A percentile compares a stretch with the other conserved stretches of the same genome.
Conservation (phyloP, 2,888 invertebrate genomes). For the Thymelicus acteon region DNA sequence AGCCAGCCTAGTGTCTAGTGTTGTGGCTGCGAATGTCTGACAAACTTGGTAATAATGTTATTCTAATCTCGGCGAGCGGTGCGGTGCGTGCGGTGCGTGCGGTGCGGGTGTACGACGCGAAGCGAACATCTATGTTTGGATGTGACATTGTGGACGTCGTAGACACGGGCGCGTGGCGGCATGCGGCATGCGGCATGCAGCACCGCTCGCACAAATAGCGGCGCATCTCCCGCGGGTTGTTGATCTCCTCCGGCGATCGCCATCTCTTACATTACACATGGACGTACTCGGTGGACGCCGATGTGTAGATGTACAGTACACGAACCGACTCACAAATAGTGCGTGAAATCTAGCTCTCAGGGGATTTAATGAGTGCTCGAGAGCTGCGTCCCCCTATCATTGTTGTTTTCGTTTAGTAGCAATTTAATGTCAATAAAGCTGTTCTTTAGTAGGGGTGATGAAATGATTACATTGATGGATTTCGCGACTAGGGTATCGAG, state of each 20-base stretch:
- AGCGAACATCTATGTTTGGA: not conserved
- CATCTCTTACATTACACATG: not conserved
- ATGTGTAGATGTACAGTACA: not conserved
- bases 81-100: too few species aligned
- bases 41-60: not conserved
- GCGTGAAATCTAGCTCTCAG: slow-evolving; percentile 16
- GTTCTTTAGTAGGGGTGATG: too few species aligned
- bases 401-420: not conserved
- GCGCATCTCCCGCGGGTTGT: slow-evolving; percentile 15
- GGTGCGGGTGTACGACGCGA: not conserved
- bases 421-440: too few species aligned
- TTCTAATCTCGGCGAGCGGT: too few species aligned
- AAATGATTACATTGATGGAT: too few species aligned
- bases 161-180: too few species aligned
- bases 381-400: not conserved
- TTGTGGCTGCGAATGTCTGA: not conserved
- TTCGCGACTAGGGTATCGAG: too few species aligned
- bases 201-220: slow-evolving; percentile 8
- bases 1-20: too few species aligned
- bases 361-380: not conserved
- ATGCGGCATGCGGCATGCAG: not conserved
- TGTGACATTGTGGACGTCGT: not conserved
- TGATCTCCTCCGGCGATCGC: slow-evolving; percentile 6
- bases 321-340: slow-evolving; percentile 10
- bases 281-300: not conserved